Conservation (phyloP, 2,888 invertebrate genomes). For the Caenorhabditis angaria region DNA sequence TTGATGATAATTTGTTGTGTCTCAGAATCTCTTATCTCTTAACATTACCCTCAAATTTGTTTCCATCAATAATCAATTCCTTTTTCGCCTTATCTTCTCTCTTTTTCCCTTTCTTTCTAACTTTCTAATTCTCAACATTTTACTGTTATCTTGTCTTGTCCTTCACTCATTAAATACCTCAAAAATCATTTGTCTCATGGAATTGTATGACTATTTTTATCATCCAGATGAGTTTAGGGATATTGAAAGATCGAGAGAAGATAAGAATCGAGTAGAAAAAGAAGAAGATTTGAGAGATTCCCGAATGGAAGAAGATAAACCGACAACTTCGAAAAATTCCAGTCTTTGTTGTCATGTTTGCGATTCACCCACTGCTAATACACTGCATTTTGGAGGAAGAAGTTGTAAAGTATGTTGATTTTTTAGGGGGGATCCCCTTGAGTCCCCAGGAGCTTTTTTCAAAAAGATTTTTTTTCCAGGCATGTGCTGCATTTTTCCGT, state of each 20-base stretch:
- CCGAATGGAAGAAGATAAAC: neutral
- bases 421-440: too few species aligned
- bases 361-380: conserved; percentile 53
- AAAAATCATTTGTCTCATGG: conserved; percentile 16
- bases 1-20: too few species aligned
- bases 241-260: neutral
- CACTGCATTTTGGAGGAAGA: conserved; percentile 54
- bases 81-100: conserved; percentile 13
- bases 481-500: conserved; percentile 60
- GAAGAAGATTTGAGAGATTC: neutral
- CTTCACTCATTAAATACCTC: conserved; percentile 7
- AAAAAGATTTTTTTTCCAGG: conserved; percentile 40
- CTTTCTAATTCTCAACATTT: conserved; percentile 19
- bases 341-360: conserved; percentile 44
- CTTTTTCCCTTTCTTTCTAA: conserved; percentile 9
- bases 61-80: conserved; percentile 6
- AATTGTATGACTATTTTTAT: conserved; percentile 42
- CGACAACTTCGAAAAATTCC: neutral
- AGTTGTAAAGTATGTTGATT: conserved; percentile 41
- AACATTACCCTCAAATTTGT: neutral
- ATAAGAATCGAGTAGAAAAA: neutral
- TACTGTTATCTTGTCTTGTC: conserved; percentile 7
- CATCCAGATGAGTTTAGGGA: conserved; percentile 26
- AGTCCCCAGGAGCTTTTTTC: neutral
- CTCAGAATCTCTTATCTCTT: neutral